Percentiles rank a stretch among this genome's conserved stretches.
phyloP scores from a whole-genome alignment of 2,113 vertebrate species.

The Halichoerus grypus region DNA sequence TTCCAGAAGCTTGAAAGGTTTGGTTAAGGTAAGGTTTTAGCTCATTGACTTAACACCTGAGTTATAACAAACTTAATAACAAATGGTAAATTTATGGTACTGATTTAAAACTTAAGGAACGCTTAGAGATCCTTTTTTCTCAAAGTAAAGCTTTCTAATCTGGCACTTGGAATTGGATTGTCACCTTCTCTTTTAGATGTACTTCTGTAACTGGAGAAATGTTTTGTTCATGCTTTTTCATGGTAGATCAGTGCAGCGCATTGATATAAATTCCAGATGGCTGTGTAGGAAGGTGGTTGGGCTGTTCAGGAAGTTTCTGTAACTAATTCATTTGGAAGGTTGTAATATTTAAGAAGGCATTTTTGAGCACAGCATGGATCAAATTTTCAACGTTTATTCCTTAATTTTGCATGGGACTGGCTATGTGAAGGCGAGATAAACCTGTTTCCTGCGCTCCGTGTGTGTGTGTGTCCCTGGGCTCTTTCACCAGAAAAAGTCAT shows the following conservation, averaged over 20 bases:
- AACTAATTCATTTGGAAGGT: not conserved
- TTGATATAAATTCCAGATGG: not conserved
- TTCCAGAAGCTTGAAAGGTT: slow-evolving; percentile 84
- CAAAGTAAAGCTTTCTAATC: not conserved
- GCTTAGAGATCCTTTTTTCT: not conserved
- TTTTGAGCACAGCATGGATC: not conserved
- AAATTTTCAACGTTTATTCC: not conserved
- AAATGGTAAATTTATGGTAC: not conserved
- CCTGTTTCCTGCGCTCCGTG: too few relatives aligned
- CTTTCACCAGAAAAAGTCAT: not conserved
- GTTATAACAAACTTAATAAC: not conserved
- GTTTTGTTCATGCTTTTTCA: not conserved
- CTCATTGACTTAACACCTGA: not conserved
- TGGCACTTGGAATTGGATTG: not conserved
- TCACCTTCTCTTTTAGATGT: accelerated
- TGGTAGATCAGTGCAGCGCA: not conserved
- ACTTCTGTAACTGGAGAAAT: not conserved
- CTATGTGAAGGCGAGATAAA: too few relatives aligned
- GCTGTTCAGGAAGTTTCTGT: not conserved
- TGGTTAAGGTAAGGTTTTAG: slow-evolving; percentile 90
- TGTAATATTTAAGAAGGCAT: not conserved
- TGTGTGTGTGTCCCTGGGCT: not conserved
- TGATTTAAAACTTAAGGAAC: not conserved
- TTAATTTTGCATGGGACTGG: not conserved
- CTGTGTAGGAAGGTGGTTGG: not conserved